Conservation (phyloP, 2,113 vertebrate genomes). For the Myotis brandtii region DNA sequence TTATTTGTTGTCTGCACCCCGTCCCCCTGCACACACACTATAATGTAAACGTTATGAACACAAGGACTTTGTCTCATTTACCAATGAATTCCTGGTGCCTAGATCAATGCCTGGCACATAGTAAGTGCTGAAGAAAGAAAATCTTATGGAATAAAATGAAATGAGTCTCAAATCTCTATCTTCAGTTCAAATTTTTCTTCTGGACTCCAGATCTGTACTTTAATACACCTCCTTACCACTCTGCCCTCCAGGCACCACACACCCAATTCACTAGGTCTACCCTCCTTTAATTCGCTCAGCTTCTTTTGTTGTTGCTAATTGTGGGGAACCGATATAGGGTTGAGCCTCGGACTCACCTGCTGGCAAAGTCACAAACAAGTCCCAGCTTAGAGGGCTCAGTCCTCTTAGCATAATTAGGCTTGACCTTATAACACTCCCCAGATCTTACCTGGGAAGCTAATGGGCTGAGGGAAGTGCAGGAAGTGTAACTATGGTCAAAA, state of each 20-base stretch:
- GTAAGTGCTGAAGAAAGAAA: constrained; percentile 23
- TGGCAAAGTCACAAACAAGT: too few species aligned
- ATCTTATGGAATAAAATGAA: background rate
- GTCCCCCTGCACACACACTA: background rate
- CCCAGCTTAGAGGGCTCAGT: too few species aligned
- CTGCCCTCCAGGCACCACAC: background rate
- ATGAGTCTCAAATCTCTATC: background rate
- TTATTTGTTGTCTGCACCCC: background rate
- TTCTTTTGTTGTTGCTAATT: too few species aligned
- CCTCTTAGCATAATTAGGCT: too few species aligned
- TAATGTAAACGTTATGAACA: background rate
- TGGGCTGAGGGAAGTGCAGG: too few species aligned
- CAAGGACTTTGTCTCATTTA: background rate
- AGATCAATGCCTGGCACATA: background rate
- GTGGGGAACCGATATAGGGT: too few species aligned
- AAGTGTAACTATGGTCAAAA: too few species aligned
- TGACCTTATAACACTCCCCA: too few species aligned
- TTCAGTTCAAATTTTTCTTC: constrained; percentile 32
- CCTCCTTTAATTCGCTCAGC: background rate
- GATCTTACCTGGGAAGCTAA: too few species aligned
- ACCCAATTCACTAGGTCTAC: background rate
- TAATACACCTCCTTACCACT: background rate
- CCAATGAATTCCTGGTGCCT: constrained; percentile 1
- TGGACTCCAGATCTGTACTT: background rate
- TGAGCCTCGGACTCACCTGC: too few species aligned